phyloP scores from a whole-genome alignment of 2,888 invertebrate genomes.

The Cephus rjabovi region DNA sequence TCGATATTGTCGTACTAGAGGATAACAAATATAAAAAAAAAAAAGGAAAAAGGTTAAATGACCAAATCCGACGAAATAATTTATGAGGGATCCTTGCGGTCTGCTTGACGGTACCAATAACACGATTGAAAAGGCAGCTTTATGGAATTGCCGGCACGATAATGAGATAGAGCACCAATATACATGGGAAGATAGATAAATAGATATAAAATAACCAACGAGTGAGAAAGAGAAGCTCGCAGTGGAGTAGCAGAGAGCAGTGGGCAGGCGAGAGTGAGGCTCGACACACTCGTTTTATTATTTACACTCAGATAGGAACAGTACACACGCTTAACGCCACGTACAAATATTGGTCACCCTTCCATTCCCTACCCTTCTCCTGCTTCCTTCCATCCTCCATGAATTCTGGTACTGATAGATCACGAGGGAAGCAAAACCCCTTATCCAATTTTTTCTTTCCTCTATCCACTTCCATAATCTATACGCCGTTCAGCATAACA shows the following conservation, averaged over 20 bases:
- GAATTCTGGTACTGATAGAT: not conserved
- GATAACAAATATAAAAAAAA: not conserved
- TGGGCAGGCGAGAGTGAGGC: not conserved
- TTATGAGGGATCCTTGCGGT: not conserved
- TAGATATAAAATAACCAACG: not conserved
- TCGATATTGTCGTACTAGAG: not conserved
- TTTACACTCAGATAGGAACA: not conserved
- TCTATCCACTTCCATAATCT: not conserved
- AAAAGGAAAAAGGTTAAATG: not conserved
- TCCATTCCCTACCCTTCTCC: not conserved
- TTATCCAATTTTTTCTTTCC: not conserved
- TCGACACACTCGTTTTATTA: not conserved
- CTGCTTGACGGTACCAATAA: not conserved
- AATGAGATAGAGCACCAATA: not conserved
- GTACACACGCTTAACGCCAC: not conserved
- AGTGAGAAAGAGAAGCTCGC: not conserved
- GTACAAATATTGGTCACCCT: not conserved
- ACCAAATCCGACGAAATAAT: not conserved
- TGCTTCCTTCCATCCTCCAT: not conserved
- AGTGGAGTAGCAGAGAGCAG: not conserved
- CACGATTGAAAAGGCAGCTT: not conserved
- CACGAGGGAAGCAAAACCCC: not conserved
- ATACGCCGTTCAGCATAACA: not conserved
- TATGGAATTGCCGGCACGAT: not conserved
- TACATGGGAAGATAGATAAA: not conserved